These are phyloP conservation scores for Enteromius afrohamiltoni DNA, from an alignment of 2,797 vertebrate species.

Conservation along the genomic window DNA sequence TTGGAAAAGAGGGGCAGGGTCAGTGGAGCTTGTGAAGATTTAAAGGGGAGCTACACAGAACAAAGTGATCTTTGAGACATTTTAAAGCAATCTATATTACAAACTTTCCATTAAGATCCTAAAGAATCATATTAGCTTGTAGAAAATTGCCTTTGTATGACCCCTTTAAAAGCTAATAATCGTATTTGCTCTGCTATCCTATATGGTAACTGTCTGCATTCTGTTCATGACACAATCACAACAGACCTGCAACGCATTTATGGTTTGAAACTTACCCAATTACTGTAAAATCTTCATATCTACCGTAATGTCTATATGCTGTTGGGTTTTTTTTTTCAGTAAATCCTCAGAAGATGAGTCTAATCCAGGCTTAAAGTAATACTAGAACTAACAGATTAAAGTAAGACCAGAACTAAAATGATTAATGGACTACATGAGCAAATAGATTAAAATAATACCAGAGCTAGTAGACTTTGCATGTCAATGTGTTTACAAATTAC, in stretches of 20 bases:
- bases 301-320: not conserved
- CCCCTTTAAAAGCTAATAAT: not conserved
- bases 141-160: no score
- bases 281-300: not conserved
- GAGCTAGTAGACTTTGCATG: constrained; percentile 1
- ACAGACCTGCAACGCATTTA: not conserved
- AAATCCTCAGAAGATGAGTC: not conserved
- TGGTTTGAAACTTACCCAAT: not conserved
- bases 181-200: not conserved
- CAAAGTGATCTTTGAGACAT: no score
- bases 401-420: not conserved
- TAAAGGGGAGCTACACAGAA: no score
- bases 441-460: constrained; percentile 14
- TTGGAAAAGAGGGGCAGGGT: no score
- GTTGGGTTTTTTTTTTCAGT: not conserved
- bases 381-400: not conserved
- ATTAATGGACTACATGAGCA: constrained; percentile 1
- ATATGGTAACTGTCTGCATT: not conserved
- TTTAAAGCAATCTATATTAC: no score
- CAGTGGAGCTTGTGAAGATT: no score
- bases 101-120: no score
- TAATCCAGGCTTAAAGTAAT: not conserved
- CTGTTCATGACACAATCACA: not conserved
- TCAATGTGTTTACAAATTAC: not conserved
- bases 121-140: no score